Conservation (phyloP, 2,113 vertebrate species). For the Macroglossus sobrinus region DNA sequence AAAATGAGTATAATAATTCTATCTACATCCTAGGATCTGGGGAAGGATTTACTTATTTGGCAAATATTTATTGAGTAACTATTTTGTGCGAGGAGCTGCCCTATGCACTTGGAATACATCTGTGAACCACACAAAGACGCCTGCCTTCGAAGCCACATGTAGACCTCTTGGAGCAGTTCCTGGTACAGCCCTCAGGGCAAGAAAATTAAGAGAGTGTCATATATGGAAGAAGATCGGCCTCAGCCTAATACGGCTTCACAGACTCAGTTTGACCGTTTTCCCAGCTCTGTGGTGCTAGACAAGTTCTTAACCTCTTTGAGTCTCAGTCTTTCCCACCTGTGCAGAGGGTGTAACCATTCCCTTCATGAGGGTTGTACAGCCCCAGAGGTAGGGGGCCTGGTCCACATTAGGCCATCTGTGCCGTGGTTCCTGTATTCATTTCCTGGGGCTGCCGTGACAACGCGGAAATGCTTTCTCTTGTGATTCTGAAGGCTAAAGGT, state of each 20-base stretch:
- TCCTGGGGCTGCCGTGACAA: background rate
- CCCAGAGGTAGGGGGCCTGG: background rate
- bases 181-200: background rate
- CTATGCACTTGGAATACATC: background rate
- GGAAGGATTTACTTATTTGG: background rate
- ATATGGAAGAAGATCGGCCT: background rate
- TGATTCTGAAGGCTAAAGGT: background rate
- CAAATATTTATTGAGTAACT: conserved; percentile 4
- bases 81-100: background rate
- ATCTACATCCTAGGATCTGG: background rate
- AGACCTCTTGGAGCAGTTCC: background rate
- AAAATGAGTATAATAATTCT: background rate
- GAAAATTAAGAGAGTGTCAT: background rate
- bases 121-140: background rate
- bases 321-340: background rate
- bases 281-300: background rate
- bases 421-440: background rate
- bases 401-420: background rate
- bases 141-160: background rate
- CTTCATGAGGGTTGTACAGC: background rate
- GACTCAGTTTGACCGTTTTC: background rate
- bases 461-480: background rate
- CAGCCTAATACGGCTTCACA: background rate
- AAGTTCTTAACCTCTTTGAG: background rate
- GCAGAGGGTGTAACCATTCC: background rate